These are phyloP conservation scores for Chironomus riparius DNA, from an alignment of 2,888 invertebrate species.

Conservation along the genomic window DNA sequence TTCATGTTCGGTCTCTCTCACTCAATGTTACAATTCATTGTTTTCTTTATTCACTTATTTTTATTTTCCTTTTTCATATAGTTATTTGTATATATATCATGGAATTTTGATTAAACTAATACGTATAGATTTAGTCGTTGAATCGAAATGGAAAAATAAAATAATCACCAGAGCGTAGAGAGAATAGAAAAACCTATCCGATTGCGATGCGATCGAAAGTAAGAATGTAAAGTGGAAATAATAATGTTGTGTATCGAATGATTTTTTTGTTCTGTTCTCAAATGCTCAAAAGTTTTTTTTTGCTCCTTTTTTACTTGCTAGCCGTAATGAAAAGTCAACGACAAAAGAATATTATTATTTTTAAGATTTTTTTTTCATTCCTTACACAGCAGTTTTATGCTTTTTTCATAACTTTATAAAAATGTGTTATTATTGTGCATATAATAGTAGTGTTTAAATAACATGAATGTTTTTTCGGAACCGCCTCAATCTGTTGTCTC, in stretches of 20 bases:
- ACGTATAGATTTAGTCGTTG: slow-evolving; percentile 13
- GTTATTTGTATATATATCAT: slow-evolving; percentile 22
- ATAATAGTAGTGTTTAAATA: slow-evolving; percentile 14
- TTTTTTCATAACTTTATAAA: slow-evolving; percentile 26
- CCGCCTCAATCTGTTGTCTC: background rate
- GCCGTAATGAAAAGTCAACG: slow-evolving; percentile 7
- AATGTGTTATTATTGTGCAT: slow-evolving; percentile 24
- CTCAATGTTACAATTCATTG: slow-evolving; percentile 11
- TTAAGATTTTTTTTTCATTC: background rate
- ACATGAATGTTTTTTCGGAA: background rate
- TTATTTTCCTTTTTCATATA: slow-evolving; percentile 8
- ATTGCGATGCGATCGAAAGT: slow-evolving; percentile 1
- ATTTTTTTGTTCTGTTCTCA: background rate
- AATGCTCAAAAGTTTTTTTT: no score
- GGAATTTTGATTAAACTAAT: slow-evolving; percentile 25
- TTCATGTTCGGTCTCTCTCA: slow-evolving; percentile 11
- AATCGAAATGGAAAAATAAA: background rate
- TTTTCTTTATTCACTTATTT: slow-evolving; percentile 14
- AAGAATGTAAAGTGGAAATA: slow-evolving; percentile 1
- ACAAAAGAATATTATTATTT: slow-evolving; percentile 16
- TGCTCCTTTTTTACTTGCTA: background rate
- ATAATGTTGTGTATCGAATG: background rate
- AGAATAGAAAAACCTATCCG: slow-evolving; percentile 1
- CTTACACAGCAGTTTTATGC: slow-evolving; percentile 12
- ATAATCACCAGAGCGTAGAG: background rate